Evolutionary conservation across 2,113 vertebrate genomes (phyloP), one percentile per base, ranked within the genome.

Genomic region (Vanacampus margaritifer): DNA sequence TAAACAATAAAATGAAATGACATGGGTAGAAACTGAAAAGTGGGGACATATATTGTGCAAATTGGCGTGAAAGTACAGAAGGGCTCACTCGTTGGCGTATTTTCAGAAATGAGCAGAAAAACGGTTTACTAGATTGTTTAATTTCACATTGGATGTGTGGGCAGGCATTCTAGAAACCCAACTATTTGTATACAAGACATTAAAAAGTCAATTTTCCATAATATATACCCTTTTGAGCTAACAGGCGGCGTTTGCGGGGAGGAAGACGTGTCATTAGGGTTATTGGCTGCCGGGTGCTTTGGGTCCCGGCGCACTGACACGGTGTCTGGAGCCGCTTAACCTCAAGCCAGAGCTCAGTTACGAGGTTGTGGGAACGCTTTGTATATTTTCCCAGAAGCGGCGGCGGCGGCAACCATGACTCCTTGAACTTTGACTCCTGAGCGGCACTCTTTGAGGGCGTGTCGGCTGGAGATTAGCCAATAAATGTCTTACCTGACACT

Each of bases 381-480:
- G 74, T 69, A 60, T 80, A 67, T 81, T 84, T 86, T 82, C 74
- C 67, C 79, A 69, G 72, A 68, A 79, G 56, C 53, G 36, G 21
- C 14, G 10, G 60, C 45, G 37, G 17, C 14, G 10, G 63, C 69
- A 68, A 71, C 78, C 81, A 56, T 51, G 66, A n/a, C 61, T 78
- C 16, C 56, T 61, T 89, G 85, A 81, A 79, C 88, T 89, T 90
- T 91, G 84, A 84, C 83, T 82, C 23, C 39, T 1, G 56, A 66
- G 64, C 70, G 67, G 72, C 65, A 62, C 76, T 81, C 45, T 71
- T 65, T 26, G 64, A 73, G 68, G 74, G 81, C 53, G 71, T 84
- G 77, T 77, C 56, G n/a, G 43, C 68, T 46, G 24, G 45, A 79
- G 73, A 79, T 69, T 74, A 75, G 50, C 62, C 48, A 69, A 68